Evolutionary conservation across 2,888 invertebrate genomes (phyloP), one percentile per base, ranked within the genome.

Genomic region (Lamproptera curius): DNA sequence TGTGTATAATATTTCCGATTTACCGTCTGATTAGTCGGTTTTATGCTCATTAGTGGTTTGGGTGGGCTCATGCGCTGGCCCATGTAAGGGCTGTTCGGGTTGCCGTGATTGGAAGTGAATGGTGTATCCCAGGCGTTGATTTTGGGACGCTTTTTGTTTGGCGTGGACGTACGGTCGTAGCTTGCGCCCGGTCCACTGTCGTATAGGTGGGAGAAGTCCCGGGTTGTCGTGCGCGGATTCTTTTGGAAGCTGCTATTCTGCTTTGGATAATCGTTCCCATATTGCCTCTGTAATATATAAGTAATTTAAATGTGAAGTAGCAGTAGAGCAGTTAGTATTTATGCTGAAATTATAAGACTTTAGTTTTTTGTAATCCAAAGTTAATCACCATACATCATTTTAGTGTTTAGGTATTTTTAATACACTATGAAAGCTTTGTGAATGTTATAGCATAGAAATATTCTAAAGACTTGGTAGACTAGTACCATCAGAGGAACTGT

Each of bases 241-340:
- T 52, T 31, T 2, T 11, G 36, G 56, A 37, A 63, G 46, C 63
- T 63, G 53, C 62, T 67, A 16, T 50, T 48, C 43, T 56, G 57
- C 54, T 51, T 56, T 50, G 66, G 57, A 45, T 62, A 59, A 51
- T 66, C 53, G 54, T 53, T 58, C 51, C 56, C 57, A 62, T 56
- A 70, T 54, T 62, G 65, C 61, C 71, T 75, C 79, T 79, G 79
- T 76, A 79, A 65, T 59, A n/a, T 59, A 68, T 64, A 56, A 58
- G 55, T 55, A 58, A 52, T 45, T 20, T 42, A n/a, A n/a, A n/a
- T n/a, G n/a, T n/a, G n/a, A n/a, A n/a, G n/a, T n/a, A n/a, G n/a
- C n/a, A n/a, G n/a, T n/a, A n/a, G n/a, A n/a, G n/a, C n/a, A n/a
- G n/a, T n/a, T n/a, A n/a, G n/a, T n/a, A n/a, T n/a, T n/a, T n/a